Conservation (phyloP, 92 coral and sea anemone species). For the Zoanthus sansibaricus region DNA sequence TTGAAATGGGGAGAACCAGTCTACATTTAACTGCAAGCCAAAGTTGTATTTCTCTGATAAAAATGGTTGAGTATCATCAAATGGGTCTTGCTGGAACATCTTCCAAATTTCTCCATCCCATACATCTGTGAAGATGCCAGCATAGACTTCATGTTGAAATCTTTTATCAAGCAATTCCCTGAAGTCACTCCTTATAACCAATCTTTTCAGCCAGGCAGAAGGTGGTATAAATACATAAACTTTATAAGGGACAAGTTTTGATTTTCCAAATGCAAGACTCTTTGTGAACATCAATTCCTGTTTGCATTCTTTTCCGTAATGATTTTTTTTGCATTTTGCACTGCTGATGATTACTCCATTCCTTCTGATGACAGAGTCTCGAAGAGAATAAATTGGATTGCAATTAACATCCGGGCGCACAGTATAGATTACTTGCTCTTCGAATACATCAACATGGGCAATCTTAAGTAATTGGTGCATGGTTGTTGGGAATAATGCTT, state of each 20-base stretch:
- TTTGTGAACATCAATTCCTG: constrained; percentile 34
- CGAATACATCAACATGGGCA: constrained; percentile 25
- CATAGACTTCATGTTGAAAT: constrained; percentile 7
- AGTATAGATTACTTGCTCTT: constrained; percentile 2
- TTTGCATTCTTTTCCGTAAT: constrained; percentile 32
- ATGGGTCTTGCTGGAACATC: constrained; percentile 28
- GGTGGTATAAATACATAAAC: constrained; percentile 52
- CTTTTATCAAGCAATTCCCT: constrained; percentile 2
- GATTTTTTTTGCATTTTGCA: constrained; percentile 29
- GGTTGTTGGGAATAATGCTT: constrained; percentile 50
- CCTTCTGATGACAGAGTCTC: constrained; percentile 25
- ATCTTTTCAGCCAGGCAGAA: constrained; percentile 47
- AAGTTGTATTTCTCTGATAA: constrained; percentile 38
- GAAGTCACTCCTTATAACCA: constrained; percentile 35
- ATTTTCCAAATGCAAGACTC: constrained; percentile 42
- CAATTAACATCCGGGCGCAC: constrained; percentile 50
- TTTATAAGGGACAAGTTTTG: constrained; percentile 41
- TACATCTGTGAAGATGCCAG: constrained; percentile 34
- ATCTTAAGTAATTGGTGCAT: constrained; percentile 26
- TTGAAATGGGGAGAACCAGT: constrained; percentile 59
- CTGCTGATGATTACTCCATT: constrained; percentile 51
- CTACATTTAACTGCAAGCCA: constrained; percentile 50
- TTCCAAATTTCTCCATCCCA: constrained; percentile 48
- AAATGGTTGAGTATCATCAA: constrained; percentile 1
- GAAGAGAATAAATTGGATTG: constrained; percentile 16